phyloP scores from a whole-genome alignment of 2,888 invertebrate species.

The Euclidia mi region DNA sequence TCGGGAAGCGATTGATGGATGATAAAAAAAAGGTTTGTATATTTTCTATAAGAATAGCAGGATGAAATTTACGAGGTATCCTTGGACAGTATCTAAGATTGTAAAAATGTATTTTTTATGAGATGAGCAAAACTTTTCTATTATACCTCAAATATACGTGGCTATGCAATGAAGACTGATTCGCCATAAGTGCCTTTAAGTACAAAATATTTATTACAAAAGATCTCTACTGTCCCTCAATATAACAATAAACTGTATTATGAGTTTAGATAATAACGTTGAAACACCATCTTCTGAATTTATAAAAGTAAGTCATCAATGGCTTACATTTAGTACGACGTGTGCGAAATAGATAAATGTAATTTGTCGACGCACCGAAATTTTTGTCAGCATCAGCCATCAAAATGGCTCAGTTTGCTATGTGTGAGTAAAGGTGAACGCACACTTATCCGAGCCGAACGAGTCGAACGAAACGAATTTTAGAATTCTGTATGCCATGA shows the following conservation, averaged over 20 bases:
- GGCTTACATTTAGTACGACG: not conserved
- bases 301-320: not conserved
- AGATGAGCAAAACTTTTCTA: conserved; percentile 35
- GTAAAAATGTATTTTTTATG: conserved; percentile 24
- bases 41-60: too few species aligned
- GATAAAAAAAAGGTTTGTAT: too few species aligned
- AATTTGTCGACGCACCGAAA: not conserved
- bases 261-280: too few species aligned
- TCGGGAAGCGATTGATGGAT: too few species aligned
- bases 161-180: conserved; percentile 52
- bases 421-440: too few species aligned
- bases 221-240: conserved; percentile 16
- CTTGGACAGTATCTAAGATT: not conserved
- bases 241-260: too few species aligned
- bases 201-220: conserved; percentile 41
- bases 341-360: not conserved
- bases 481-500: too few species aligned
- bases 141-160: conserved; percentile 27
- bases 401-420: too few species aligned
- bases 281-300: too few species aligned
- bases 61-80: not conserved
- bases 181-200: conserved; percentile 24
- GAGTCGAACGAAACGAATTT: too few species aligned
- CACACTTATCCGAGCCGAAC: too few species aligned
- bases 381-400: too few species aligned